Conservation (phyloP, 1,140 invertebrate species). For the Drosophila micromelanica region DNA sequence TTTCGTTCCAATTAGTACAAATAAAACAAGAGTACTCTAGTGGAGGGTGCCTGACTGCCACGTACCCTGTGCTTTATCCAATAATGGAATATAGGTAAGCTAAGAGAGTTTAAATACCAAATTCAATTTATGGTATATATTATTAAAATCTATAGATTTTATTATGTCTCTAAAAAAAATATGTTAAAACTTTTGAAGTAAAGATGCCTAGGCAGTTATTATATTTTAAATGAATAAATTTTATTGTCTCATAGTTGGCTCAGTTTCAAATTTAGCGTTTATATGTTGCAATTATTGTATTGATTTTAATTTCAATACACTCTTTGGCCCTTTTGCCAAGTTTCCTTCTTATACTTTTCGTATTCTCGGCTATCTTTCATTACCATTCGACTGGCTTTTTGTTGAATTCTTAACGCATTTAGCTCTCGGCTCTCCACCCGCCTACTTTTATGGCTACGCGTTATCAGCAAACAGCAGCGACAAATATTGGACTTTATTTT, state of each 20-base stretch:
- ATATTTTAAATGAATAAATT: too few species aligned
- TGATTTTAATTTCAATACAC: background rate
- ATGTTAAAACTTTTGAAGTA: too few species aligned
- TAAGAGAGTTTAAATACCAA: too few species aligned
- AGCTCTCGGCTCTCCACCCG: background rate
- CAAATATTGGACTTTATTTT: conserved; percentile 8
- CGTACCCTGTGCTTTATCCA: background rate
- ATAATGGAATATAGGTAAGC: too few species aligned
- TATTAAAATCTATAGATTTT: too few species aligned
- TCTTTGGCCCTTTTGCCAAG: background rate
- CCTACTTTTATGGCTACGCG: background rate
- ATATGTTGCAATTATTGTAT: too few species aligned
- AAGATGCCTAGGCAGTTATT: too few species aligned
- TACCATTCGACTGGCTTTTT: background rate
- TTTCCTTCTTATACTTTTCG: background rate
- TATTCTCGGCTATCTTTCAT: conserved; percentile 5
- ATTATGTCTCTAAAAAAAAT: too few species aligned
- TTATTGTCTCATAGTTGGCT: too few species aligned
- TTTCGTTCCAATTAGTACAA: conserved; percentile 69
- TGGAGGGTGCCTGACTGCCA: background rate
- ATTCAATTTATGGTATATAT: too few species aligned
- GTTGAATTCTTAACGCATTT: conserved; percentile 4
- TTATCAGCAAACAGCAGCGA: conserved; percentile 29
- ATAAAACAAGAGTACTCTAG: conserved; percentile 29
- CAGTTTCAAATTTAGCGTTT: too few species aligned